Evolutionary conservation across 2,888 invertebrate genomes (phyloP).

Genomic region (Drosophila niveifrons): DNA sequence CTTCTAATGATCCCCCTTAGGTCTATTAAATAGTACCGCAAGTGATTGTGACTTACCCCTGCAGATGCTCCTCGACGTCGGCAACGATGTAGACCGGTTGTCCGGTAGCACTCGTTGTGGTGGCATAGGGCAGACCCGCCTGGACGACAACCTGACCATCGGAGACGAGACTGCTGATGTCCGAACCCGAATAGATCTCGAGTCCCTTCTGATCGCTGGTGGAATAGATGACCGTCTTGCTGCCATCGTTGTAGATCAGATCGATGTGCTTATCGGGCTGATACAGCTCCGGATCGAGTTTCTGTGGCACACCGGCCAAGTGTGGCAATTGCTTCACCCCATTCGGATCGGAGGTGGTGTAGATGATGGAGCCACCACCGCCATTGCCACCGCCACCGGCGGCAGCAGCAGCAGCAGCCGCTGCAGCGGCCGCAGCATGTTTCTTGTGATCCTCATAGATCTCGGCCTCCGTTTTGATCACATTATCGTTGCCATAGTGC

Average conservation of each 20-base stretch:
- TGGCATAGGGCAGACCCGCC: constrained; percentile 85
- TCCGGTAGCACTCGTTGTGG: constrained; percentile 81
- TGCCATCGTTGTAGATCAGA: constrained; percentile 93
- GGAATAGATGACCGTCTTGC: constrained; percentile 93
- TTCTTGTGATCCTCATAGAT: constrained; percentile 85
- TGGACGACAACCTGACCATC: constrained; percentile 85
- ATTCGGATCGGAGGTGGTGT: constrained; percentile 83
- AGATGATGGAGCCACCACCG: constrained; percentile 85
- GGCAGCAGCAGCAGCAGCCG: constrained; percentile 33
- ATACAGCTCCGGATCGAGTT: constrained; percentile 85
- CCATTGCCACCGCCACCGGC: constrained; percentile 38
- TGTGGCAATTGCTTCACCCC: constrained; percentile 84
- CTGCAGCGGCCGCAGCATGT: constrained; percentile 59
- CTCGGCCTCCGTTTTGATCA: constrained; percentile 84
- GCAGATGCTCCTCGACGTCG: constrained; percentile 84
- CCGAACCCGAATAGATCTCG: constrained; percentile 87
- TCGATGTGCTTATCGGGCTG: constrained; percentile 88
- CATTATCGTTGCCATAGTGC: constrained; percentile 83
- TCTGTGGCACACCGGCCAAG: constrained; percentile 83
- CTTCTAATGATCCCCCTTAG: neutral
- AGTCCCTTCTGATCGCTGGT: constrained; percentile 92
- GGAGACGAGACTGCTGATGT: constrained; percentile 84
- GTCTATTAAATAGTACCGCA: neutral
- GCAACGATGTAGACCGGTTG: constrained; percentile 85
- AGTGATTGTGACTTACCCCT: constrained; percentile 81